These are phyloP conservation scores for Montifringilla adamsi DNA, from an alignment of 2,113 vertebrate species.

Conservation along the genomic window DNA sequence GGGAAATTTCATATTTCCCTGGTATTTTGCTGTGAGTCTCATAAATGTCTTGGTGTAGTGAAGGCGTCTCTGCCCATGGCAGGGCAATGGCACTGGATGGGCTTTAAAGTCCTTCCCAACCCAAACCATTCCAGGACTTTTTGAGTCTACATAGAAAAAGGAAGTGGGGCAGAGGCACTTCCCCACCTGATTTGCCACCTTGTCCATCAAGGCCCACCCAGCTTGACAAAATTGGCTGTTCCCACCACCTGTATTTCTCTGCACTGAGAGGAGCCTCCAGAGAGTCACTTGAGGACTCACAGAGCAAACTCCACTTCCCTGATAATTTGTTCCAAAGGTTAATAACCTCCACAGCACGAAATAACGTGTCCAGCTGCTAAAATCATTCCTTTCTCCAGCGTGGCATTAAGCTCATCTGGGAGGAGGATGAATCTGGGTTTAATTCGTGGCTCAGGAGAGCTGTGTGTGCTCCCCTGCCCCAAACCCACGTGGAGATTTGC, in stretches of 20 bases:
- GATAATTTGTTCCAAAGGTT: background rate
- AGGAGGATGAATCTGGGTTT: fast-evolving
- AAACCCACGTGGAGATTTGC: background rate
- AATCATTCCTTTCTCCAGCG: background rate
- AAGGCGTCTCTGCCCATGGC: background rate
- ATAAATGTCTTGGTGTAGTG: fast-evolving
- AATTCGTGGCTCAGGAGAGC: background rate
- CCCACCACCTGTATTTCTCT: background rate
- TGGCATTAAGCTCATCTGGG: background rate
- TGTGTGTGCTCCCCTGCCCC: background rate
- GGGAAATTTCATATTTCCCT: fast-evolving
- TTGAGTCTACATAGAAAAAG: background rate
- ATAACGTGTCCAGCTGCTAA: background rate
- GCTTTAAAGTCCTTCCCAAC: background rate
- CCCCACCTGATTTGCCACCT: background rate
- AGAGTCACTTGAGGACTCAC: background rate
- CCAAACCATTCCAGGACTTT: background rate
- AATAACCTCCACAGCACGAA: background rate
- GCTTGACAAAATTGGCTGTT: fast-evolving
- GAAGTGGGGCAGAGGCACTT: background rate
- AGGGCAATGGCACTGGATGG: background rate
- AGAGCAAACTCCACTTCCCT: background rate
- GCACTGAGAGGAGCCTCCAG: background rate
- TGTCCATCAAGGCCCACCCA: background rate
- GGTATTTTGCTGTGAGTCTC: background rate